Conservation (phyloP, 2,113 vertebrate species). For the Eurypyga helias region DNA sequence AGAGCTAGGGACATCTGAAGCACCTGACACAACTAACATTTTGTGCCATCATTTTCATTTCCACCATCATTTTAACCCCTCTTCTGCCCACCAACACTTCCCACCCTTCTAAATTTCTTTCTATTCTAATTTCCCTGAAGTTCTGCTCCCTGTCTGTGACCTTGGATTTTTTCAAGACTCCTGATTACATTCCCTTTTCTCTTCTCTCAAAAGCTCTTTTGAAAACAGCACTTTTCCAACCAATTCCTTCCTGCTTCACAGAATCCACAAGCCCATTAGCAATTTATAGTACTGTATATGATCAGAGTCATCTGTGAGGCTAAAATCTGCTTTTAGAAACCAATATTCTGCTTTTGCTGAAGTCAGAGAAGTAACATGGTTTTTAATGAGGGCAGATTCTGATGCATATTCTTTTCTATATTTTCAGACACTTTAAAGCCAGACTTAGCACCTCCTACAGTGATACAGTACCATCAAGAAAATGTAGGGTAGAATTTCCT, state of each 20-base stretch:
- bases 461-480: background rate
- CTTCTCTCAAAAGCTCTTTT: slow-evolving; percentile 31
- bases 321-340: slow-evolving; percentile 50
- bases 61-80: background rate
- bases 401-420: slow-evolving; percentile 16
- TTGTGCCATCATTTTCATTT: background rate
- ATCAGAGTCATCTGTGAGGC: slow-evolving; percentile 34
- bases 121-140: background rate
- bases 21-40: background rate
- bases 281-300: slow-evolving; percentile 58
- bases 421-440: slow-evolving; percentile 30
- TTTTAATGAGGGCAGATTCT: slow-evolving; percentile 47
- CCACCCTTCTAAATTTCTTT: background rate
- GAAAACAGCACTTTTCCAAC: slow-evolving; percentile 41
- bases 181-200: background rate
- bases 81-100: background rate
- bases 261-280: slow-evolving; percentile 33
- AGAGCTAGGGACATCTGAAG: background rate
- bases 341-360: slow-evolving; percentile 25
- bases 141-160: background rate
- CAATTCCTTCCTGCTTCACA: slow-evolving; percentile 56
- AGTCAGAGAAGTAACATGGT: background rate
- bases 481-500: background rate
- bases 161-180: slow-evolving; percentile 31
- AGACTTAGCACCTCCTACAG: slow-evolving; percentile 36